A percentile compares a stretch with the other conserved stretches of the same genome.
These are phyloP conservation scores for Erinaceus europaeus DNA, from an alignment of 2,113 vertebrate genomes.

Conservation along the genomic window DNA sequence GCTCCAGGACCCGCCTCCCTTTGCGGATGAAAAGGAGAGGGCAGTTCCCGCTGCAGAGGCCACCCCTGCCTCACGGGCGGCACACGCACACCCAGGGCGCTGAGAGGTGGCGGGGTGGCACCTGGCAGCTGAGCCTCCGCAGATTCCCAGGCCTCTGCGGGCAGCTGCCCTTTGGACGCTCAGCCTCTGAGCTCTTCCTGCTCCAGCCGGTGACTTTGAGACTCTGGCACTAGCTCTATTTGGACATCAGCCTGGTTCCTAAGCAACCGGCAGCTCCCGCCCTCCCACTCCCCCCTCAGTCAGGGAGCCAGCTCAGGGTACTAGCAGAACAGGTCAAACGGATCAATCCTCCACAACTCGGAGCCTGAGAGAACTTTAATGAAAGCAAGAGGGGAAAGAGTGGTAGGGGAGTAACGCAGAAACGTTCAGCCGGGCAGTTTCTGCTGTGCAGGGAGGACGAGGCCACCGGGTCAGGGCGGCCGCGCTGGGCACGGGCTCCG, in stretches of 20 bases:
- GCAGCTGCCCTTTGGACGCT: not conserved
- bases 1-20: too few relatives aligned
- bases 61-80: too few relatives aligned
- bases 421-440: not conserved
- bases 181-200: constrained; percentile 21
- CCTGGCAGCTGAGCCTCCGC: not conserved
- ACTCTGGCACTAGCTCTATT: constrained; percentile 73
- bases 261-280: constrained; percentile 60
- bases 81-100: too few relatives aligned
- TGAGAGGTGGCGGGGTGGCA: too few relatives aligned
- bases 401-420: not conserved
- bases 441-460: not conserved
- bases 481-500: too few relatives aligned
- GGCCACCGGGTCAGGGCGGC: too few relatives aligned
- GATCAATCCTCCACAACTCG: constrained; percentile 53
- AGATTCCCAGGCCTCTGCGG: too few relatives aligned
- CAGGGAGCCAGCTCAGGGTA: constrained; percentile 40
- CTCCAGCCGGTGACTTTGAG: constrained; percentile 58
- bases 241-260: constrained; percentile 67
- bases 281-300: not conserved
- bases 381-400: not conserved
- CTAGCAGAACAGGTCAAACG: constrained; percentile 72
- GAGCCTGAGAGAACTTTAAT: constrained; percentile 48
- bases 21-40: too few relatives aligned
- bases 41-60: too few relatives aligned